phyloP scores from a whole-genome alignment of 2,113 vertebrate species.

The Dasyornis broadbenti region DNA sequence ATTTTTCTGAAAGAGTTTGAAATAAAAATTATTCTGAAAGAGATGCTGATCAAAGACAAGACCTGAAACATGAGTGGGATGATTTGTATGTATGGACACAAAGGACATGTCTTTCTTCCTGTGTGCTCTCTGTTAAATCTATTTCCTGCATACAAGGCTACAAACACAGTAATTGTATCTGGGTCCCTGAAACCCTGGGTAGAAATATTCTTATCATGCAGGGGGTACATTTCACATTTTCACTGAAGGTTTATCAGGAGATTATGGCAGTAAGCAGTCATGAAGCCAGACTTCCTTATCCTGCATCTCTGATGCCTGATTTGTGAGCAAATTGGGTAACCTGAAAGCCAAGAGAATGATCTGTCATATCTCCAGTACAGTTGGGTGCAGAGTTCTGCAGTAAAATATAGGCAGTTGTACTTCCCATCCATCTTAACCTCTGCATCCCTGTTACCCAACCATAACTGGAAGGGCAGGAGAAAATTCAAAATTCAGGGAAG shows the following conservation, averaged over 20 bases:
- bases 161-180: neutral
- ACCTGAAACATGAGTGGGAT: neutral
- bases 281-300: neutral
- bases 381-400: neutral
- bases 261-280: neutral
- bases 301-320: neutral
- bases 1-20: neutral
- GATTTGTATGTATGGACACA: neutral
- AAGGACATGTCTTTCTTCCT: neutral
- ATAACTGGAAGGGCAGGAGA: neutral
- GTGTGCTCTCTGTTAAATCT: rapidly evolving
- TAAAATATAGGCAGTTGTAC: neutral
- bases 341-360: neutral
- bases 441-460: rapidly evolving
- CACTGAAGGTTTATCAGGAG: neutral
- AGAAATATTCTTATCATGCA: neutral
- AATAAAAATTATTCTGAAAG: neutral
- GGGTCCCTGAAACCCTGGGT: neutral
- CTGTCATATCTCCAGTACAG: neutral
- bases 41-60: neutral
- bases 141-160: neutral
- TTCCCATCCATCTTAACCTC: neutral
- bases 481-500: neutral
- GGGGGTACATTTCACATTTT: neutral
- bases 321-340: neutral